Evolutionary conservation across 2,113 vertebrate genomes (phyloP).

Genomic region (Leptobrachium leishanense): DNA sequence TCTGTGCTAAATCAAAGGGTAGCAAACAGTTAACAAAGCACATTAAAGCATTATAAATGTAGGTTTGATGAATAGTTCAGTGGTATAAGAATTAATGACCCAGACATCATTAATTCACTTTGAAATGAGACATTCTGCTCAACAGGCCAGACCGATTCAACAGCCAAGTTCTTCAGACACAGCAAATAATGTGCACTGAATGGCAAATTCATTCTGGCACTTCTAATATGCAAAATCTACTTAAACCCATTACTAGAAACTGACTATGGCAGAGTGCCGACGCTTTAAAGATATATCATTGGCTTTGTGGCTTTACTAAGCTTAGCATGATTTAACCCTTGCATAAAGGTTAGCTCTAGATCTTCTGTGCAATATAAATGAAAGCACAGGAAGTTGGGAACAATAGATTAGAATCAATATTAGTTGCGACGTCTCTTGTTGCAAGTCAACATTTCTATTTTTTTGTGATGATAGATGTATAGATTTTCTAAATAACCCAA

Average conservation of each 20-base stretch:
- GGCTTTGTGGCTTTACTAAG: not conserved
- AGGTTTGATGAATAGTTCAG: constrained; percentile 35
- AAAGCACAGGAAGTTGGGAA: too few relatives aligned
- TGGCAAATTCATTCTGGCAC: constrained; percentile 48
- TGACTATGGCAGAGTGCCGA: not conserved
- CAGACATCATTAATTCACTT: constrained; percentile 49
- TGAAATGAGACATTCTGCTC: constrained; percentile 46
- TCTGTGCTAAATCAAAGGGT: too few relatives aligned
- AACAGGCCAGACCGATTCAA: constrained; percentile 45
- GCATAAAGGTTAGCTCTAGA: not conserved
- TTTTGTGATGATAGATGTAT: too few relatives aligned
- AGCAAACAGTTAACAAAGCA: constrained; percentile 33
- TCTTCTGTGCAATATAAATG: too few relatives aligned
- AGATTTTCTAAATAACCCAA: too few relatives aligned
- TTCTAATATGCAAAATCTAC: constrained; percentile 22
- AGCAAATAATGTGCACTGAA: constrained; percentile 40
- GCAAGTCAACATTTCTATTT: too few relatives aligned
- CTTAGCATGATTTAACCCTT: not conserved
- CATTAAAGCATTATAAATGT: constrained; percentile 24
- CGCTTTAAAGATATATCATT: not conserved
- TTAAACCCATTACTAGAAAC: constrained; percentile 5
- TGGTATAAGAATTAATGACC: constrained; percentile 47
- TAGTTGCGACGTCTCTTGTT: too few relatives aligned
- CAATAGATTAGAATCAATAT: too few relatives aligned
- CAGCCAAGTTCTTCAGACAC: constrained; percentile 49